Conservation (phyloP, 2,797 vertebrate genomes). For the Melanotaenia boesemani region DNA sequence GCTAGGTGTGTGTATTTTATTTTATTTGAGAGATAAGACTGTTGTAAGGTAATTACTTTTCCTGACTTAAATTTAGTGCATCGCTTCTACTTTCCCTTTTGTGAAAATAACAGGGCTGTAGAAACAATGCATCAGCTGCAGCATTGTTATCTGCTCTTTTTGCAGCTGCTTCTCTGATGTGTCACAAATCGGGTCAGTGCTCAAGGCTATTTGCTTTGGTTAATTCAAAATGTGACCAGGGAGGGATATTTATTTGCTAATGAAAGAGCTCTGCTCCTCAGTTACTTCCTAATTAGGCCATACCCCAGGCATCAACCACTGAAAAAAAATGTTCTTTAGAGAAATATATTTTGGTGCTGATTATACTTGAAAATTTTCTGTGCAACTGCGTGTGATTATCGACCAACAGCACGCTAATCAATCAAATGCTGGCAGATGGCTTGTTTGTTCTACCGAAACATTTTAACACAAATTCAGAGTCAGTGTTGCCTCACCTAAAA, state of each 20-base stretch:
- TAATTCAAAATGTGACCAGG: conserved; percentile 45
- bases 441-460: conserved; percentile 21
- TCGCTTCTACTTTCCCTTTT: not conserved
- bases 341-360: conserved; percentile 16
- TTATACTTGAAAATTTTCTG: not conserved
- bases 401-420: conserved; percentile 43
- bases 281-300: conserved; percentile 45
- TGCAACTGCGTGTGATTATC: conserved; percentile 12
- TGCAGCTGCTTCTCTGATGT: conserved; percentile 35
- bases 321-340: conserved; percentile 11
- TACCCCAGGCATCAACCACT: conserved; percentile 16
- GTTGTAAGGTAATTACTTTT: conserved; percentile 30
- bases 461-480: conserved; percentile 25
- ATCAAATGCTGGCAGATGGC: conserved; percentile 35
- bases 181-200: conserved; percentile 36
- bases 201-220: conserved; percentile 49
- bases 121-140: conserved; percentile 5
- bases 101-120: conserved; percentile 9
- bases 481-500: not conserved
- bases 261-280: conserved; percentile 41
- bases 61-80: conserved; percentile 7
- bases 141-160: conserved; percentile 8
- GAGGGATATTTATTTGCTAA: conserved; percentile 48
- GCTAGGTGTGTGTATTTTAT: not conserved
- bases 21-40: conserved; percentile 14